Conservation (phyloP, 1,140 invertebrate genomes). For the Conopomorpha cramerella region DNA sequence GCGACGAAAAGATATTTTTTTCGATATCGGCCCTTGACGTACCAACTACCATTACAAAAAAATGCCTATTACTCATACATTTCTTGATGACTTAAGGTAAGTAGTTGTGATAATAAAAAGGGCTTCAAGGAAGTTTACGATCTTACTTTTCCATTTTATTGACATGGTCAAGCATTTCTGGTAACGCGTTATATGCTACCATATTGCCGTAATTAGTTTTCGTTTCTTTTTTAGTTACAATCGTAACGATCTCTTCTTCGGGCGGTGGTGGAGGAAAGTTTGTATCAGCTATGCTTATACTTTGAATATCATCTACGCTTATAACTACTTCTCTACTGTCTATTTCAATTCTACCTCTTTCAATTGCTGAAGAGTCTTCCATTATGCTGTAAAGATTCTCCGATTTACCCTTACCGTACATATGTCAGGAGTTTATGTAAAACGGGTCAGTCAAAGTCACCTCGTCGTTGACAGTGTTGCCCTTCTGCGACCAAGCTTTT, state of each 20-base stretch:
- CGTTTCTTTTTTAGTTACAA: slow-evolving; percentile 55
- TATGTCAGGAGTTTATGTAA: slow-evolving; percentile 62
- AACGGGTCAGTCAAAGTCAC: slow-evolving; percentile 52
- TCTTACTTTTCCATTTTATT: slow-evolving; percentile 19
- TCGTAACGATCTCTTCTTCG: slow-evolving; percentile 55
- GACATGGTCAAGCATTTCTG: slow-evolving; percentile 51
- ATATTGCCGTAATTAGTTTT: slow-evolving; percentile 44
- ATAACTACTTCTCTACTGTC: slow-evolving; percentile 52
- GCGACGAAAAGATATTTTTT: too few relatives aligned
- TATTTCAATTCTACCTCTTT: slow-evolving; percentile 47
- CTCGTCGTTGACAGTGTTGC: slow-evolving; percentile 54
- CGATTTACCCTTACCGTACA: slow-evolving; percentile 51
- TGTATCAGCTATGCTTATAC: slow-evolving; percentile 18
- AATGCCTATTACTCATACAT: too few relatives aligned
- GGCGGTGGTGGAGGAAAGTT: slow-evolving; percentile 44
- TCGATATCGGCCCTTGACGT: too few relatives aligned
- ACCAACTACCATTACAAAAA: too few relatives aligned
- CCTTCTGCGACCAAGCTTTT: slow-evolving; percentile 56
- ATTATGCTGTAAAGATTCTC: slow-evolving; percentile 61
- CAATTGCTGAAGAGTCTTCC: slow-evolving; percentile 47
- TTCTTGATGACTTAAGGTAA: too few relatives aligned
- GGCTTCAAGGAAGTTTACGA: too few relatives aligned
- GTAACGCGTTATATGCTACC: slow-evolving; percentile 55
- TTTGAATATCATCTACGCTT: slow-evolving; percentile 46
- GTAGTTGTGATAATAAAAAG: too few relatives aligned